A percentile compares a stretch with the other conserved stretches of the same genome.
Evolutionary conservation across 2,797 vertebrate species (phyloP).

Genomic region (Rhinogobio ventralis): DNA sequence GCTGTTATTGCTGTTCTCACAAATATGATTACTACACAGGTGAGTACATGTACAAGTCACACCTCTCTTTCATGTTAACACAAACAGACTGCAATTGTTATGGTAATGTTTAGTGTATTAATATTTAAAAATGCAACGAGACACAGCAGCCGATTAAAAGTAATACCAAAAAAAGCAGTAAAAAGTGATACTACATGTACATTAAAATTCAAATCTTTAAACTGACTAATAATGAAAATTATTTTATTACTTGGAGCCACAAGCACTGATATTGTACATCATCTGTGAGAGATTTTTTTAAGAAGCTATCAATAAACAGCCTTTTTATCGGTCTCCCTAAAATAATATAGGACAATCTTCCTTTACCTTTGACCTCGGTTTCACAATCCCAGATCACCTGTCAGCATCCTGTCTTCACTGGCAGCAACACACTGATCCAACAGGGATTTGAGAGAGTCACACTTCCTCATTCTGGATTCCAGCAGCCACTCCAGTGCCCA

Average conservation of each 20-base stretch:
- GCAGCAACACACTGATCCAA: background rate
- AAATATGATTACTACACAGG: background rate
- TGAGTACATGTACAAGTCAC: conserved; percentile 35
- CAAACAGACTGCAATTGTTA: conserved; percentile 9
- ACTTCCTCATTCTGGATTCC: conserved; percentile 49
- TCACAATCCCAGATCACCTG: background rate
- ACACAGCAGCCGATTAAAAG: background rate
- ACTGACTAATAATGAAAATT: background rate
- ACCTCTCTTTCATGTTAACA: conserved; percentile 42
- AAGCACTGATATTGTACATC: background rate
- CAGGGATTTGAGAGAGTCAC: background rate
- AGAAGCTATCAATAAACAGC: background rate
- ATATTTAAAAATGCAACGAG: background rate
- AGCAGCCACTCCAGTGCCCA: conserved; percentile 27
- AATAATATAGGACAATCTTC: background rate
- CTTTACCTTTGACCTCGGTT: conserved; percentile 40
- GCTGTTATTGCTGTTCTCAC: conserved; percentile 1
- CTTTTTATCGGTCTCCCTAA: background rate
- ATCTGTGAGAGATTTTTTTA: background rate
- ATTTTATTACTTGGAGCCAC: background rate
- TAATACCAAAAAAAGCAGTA: background rate
- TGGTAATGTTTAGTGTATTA: background rate
- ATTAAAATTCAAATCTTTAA: background rate
- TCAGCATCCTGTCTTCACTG: conserved; percentile 3
- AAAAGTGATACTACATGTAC: background rate